phyloP scores from a whole-genome alignment of 1,140 invertebrate genomes.

The Hyles vespertilio region DNA sequence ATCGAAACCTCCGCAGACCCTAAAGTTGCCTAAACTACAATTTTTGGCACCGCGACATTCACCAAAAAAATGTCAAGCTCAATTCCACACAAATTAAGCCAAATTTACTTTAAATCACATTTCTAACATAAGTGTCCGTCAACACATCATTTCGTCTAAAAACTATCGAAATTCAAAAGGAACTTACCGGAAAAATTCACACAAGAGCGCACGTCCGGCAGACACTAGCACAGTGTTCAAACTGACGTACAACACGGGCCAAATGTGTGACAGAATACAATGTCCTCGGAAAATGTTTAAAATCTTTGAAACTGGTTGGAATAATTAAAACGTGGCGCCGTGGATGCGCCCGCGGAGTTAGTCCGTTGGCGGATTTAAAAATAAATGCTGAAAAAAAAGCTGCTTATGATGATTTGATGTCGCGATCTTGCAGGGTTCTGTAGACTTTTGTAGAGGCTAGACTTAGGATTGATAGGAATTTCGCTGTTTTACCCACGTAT shows the following conservation, averaged over 20 bases:
- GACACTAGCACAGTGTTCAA: slow-evolving; percentile 49
- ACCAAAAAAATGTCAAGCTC: too few species aligned
- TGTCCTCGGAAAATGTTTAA: slow-evolving; percentile 3
- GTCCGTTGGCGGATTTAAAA: slow-evolving; percentile 62
- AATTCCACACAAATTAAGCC: too few species aligned
- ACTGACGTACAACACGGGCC: slow-evolving; percentile 29
- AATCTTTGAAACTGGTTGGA: slow-evolving; percentile 43
- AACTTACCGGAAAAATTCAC: neutral
- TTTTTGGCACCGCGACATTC: too few species aligned
- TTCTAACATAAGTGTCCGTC: too few species aligned
- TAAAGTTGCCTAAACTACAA: too few species aligned
- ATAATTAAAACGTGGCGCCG: slow-evolving; percentile 50
- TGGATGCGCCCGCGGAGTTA: slow-evolving; percentile 42
- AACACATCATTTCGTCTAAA: too few species aligned
- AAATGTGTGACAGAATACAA: too few species aligned
- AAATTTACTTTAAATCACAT: too few species aligned
- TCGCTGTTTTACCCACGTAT: neutral
- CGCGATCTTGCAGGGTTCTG: slow-evolving; percentile 30
- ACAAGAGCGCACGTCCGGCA: slow-evolving; percentile 39
- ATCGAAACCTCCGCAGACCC: too few species aligned
- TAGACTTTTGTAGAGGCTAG: neutral
- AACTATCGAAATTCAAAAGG: too few species aligned
- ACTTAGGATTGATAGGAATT: neutral
- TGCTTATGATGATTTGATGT: slow-evolving; percentile 38
- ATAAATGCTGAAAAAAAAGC: slow-evolving; percentile 46